phyloP scores from a whole-genome alignment of 2,888 invertebrate species.

The Flexamia atlantica region DNA sequence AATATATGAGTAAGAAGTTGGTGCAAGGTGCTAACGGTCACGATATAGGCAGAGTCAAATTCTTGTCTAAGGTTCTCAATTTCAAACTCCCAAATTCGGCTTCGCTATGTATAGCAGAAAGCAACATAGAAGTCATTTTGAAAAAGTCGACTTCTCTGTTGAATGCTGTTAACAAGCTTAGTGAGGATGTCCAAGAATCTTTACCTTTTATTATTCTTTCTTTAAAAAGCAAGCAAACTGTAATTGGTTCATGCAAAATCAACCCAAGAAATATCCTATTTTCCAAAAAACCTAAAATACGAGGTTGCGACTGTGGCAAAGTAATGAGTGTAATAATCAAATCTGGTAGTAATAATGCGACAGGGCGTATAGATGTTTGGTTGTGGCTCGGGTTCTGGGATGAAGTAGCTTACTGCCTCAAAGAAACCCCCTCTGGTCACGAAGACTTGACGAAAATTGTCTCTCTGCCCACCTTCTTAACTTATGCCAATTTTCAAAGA shows the following conservation, averaged over 20 bases:
- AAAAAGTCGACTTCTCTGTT: not conserved
- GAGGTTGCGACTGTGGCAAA: slow-evolving; percentile 75
- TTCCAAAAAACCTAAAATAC: slow-evolving; percentile 74
- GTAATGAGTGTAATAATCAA: slow-evolving; percentile 77
- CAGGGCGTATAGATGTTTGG: slow-evolving; percentile 72
- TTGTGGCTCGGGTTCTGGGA: slow-evolving; percentile 71
- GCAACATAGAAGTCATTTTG: not conserved
- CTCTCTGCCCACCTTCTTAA: not conserved
- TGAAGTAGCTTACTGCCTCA: slow-evolving; percentile 10
- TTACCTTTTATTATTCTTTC: slow-evolving; percentile 81
- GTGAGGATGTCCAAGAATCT: slow-evolving; percentile 68
- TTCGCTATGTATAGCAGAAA: not conserved
- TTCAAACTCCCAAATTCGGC: not conserved
- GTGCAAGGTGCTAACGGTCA: not conserved
- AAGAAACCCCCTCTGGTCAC: slow-evolving; percentile 24
- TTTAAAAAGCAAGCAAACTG: slow-evolving; percentile 76
- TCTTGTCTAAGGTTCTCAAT: not conserved
- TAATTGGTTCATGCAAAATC: slow-evolving; percentile 77
- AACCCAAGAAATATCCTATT: slow-evolving; percentile 75
- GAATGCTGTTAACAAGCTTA: not conserved
- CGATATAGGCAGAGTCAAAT: not conserved
- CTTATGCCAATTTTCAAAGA: not conserved
- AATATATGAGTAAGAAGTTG: not conserved
- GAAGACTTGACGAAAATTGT: slow-evolving; percentile 15
- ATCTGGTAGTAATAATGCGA: slow-evolving; percentile 74